A percentile compares a stretch with the other conserved stretches of the same genome.
phyloP scores from a whole-genome alignment of 1,140 invertebrate genomes.

The Aphidius gifuensis region DNA sequence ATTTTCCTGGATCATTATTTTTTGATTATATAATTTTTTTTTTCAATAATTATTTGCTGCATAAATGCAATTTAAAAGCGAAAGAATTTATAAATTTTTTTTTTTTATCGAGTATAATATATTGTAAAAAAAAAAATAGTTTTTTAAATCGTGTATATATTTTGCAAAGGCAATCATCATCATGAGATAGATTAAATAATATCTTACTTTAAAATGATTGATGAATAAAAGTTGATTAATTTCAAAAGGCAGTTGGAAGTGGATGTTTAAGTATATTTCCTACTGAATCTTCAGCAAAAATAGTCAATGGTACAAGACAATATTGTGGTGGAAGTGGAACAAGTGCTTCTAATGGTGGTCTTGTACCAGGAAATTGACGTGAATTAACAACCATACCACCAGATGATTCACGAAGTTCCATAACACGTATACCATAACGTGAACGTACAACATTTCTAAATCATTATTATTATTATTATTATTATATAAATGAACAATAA shows the following conservation, averaged over 20 bases:
- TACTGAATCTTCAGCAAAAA: slow-evolving; percentile 52
- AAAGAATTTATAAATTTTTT: no score
- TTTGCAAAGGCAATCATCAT: no score
- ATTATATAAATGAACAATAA: slow-evolving; percentile 8
- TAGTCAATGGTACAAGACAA: slow-evolving; percentile 37
- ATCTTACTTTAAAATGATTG: no score
- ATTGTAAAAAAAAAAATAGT: no score
- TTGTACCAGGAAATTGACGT: slow-evolving; percentile 47
- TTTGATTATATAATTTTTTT: no score
- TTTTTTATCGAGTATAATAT: no score
- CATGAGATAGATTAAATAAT: no score
- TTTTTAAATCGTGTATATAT: no score
- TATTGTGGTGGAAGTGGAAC: slow-evolving; percentile 44
- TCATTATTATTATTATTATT: no score
- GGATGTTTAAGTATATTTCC: slow-evolving; percentile 54
- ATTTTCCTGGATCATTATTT: no score
- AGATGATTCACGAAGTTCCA: slow-evolving; percentile 58
- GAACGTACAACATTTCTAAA: slow-evolving; percentile 57
- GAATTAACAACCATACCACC: slow-evolving; percentile 49
- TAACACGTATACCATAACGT: slow-evolving; percentile 56
- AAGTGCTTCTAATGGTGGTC: slow-evolving; percentile 46
- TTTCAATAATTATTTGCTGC: no score
- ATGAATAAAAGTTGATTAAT: slow-evolving; percentile 4
- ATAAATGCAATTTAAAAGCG: no score
- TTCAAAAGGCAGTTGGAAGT: slow-evolving; percentile 48